A percentile compares a stretch with the other conserved stretches of the same genome.
phyloP scores from a whole-genome alignment of 2,113 vertebrate genomes.

The Nerophis ophidion region DNA sequence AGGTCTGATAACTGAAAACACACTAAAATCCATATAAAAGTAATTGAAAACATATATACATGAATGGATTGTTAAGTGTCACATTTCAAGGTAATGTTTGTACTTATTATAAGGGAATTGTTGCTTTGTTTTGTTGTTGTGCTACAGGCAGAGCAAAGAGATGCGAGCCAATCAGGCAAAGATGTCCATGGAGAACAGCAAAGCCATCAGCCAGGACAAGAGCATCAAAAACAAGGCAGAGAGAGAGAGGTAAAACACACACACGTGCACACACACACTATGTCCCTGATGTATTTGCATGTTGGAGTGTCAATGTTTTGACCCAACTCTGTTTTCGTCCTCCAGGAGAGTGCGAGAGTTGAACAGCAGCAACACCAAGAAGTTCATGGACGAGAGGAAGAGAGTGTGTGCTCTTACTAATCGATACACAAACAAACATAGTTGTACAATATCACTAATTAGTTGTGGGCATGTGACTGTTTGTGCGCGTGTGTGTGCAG shows the following conservation, averaged over 20 bases:
- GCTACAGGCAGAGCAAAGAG: slow-evolving; percentile 89
- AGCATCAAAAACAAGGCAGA: slow-evolving; percentile 98
- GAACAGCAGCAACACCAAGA: slow-evolving; percentile 99
- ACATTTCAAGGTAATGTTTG: too few relatives aligned
- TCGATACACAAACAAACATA: background rate
- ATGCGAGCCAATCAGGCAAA: slow-evolving; percentile 98
- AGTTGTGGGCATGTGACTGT: background rate
- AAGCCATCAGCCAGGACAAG: slow-evolving; percentile 98
- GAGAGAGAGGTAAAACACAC: slow-evolving; percentile 82
- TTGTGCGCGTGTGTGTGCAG: slow-evolving; percentile 54
- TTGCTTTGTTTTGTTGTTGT: background rate
- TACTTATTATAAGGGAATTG: too few relatives aligned
- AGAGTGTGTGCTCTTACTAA: slow-evolving; percentile 69
- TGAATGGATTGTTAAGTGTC: too few relatives aligned
- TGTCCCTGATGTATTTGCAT: background rate
- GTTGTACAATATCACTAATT: background rate
- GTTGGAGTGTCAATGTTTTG: background rate
- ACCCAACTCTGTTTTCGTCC: slow-evolving; percentile 2
- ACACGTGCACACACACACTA: background rate
- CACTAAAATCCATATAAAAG: too few relatives aligned
- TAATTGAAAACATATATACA: too few relatives aligned
- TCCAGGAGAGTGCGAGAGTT: slow-evolving; percentile 90
- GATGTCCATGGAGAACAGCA: slow-evolving; percentile 98
- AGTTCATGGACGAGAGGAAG: slow-evolving; percentile 97
- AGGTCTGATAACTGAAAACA: too few relatives aligned